Base-by-base conservation (phyloP, 2,888 invertebrate species). In the Polyploca ridens region DNA sequence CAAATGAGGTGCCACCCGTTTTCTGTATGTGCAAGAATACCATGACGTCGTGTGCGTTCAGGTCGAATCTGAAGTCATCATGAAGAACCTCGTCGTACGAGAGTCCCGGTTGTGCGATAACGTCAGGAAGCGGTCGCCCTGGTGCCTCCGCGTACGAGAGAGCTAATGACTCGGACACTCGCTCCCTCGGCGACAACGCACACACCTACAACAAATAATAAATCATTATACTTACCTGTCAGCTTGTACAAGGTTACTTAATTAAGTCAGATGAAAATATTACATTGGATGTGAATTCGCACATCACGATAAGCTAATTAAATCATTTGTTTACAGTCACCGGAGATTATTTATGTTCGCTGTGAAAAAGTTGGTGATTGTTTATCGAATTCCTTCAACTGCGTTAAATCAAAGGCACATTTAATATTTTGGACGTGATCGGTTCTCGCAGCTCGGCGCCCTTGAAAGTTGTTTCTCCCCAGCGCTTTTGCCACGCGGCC, bases 1-100 rank as follows among this genome's bases (percentile, higher is more conserved):
- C 99, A 88, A 99, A 99, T 8, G 98, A 97, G 57, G 99, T 99
- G 38, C 99, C 99, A 64, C 99, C 99, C 63, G 99, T 99, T 94
- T 99, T 99, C 92, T 99, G 99, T 89, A 99, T 99, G 90, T 99
- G 99, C 75, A 99, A 83, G 94, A 95, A 99, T 64, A 99, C 99
- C 95, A 99, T 97, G 65, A 99, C 99, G 94, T 99, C 99, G 83
- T 98, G 97, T 13, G 97, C 97, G 86, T 97, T 97, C 93, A 98
- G 97, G 90, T 98, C 97, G 91, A 98, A 98, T 82, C 97, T 96
- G 89, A 97, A 97, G 91, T 97, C 97, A 85, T 97, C 97, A 85
- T 97, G 97, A 65, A 98, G 94, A 79, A 98, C 96, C 88, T 97
- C 97, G 85, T 98, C 98, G 86, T 98, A 98, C 77, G 97, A 97